Percentiles rank a stretch among this genome's conserved stretches.
Conservation (phyloP, 2,113 vertebrate genomes). For the Cryptotis parvus region DNA sequence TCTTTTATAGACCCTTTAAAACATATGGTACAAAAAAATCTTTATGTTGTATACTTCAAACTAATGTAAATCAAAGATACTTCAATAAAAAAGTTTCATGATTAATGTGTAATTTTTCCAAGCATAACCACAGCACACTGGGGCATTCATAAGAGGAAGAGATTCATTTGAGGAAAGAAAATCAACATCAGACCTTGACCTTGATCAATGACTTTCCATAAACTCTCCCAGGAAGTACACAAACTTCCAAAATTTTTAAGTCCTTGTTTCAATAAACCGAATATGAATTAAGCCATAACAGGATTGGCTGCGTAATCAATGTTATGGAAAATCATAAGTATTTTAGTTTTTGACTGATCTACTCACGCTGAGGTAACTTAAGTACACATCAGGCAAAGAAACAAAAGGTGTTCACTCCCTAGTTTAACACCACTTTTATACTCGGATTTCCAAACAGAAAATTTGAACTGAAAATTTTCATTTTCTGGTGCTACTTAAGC, state of each 20-base stretch:
- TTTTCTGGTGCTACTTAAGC: neutral
- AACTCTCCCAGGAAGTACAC: neutral
- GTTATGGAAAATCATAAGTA: neutral
- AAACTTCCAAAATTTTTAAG: neutral
- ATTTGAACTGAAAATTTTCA: neutral
- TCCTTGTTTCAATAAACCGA: neutral
- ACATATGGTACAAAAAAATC: no score
- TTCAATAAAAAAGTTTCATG: neutral
- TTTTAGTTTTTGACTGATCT: neutral
- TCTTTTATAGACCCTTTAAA: neutral
- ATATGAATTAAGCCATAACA: neutral
- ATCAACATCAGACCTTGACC: neutral
- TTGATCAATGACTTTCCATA: neutral
- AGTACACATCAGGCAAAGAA: neutral
- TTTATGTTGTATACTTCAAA: neutral
- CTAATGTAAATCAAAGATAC: neutral
- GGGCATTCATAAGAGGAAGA: neutral
- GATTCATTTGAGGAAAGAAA: neutral
- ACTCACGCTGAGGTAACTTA: neutral
- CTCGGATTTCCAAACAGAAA: slow-evolving; percentile 22
- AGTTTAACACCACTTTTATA: neutral
- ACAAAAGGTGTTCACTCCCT: neutral
- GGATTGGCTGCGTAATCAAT: neutral
- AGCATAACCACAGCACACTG: neutral
- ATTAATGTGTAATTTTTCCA: neutral